These are phyloP conservation scores for Notiomystis cincta DNA, from an alignment of 2,113 vertebrate genomes.

Conservation along the genomic window DNA sequence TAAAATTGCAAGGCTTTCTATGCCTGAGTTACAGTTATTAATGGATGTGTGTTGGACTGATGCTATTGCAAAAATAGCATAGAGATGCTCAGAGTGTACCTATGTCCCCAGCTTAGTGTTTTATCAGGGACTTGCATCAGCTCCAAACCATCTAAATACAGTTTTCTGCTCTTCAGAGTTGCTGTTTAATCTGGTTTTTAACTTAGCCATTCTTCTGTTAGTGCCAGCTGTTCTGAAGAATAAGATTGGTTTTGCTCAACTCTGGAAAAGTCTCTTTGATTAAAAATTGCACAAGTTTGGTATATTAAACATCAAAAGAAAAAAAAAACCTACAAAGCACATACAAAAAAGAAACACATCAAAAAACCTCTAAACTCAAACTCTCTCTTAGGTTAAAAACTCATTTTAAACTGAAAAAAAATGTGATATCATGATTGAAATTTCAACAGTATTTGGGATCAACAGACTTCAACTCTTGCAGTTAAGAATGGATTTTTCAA, in stretches of 20 bases:
- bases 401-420: background rate
- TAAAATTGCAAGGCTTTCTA: background rate
- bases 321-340: background rate
- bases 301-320: background rate
- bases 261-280: background rate
- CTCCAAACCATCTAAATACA: background rate
- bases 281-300: background rate
- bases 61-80: background rate
- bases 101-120: background rate
- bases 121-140: background rate
- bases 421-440: accelerated
- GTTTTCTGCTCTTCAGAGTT: background rate
- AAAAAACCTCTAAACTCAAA: background rate
- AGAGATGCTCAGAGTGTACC: background rate
- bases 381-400: background rate
- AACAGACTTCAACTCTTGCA: background rate
- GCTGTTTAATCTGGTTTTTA: background rate
- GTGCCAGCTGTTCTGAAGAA: background rate
- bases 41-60: background rate
- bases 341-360: too few relatives aligned
- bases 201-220: background rate
- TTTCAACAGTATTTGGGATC: background rate
- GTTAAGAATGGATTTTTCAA: background rate
- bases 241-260: background rate
- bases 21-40: background rate